Base-by-base conservation (phyloP, 2,797 vertebrate species). In the Anguilla anguilla region DNA sequence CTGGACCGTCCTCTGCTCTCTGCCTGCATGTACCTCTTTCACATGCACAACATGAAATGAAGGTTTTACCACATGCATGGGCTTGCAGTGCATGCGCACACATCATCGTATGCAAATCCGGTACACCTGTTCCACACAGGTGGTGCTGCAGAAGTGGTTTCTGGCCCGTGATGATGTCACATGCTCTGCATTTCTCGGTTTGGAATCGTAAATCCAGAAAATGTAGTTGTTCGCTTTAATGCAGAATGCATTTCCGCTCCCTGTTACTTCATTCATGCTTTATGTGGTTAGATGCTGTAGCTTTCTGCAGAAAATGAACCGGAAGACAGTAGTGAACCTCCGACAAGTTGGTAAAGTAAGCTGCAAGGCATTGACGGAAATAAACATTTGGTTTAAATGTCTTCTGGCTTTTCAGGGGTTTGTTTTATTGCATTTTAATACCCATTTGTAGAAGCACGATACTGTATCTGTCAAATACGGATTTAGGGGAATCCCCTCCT, bases 231-330 rank as follows among this genome's bases (percentile, higher is more conserved):
- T 79, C 67, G 72, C 1, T 35, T 43, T 1, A 35, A 5, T 79
- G 13, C 35, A 46, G 10, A 35, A 5, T 79, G 13, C 35, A 25
- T 79, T 79, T 2, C 11, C 43, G 39, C 25, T 17, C 79, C n/a
- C 67, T 31, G 7, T 79, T 79, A 43, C 39, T 22, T 46, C 11
- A 79, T 46, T 13, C 15, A 4, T 43, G 28, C n/a, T 31, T 74
- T 43, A 6, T 79, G 74, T 79, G 74, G 74, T 79, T 79, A 46
- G 74, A 79, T 6, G 19, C 15, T 79, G 39, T 79, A 79, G 74
- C 15, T 43, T 79, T 79, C 1, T 79, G 28, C 28, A 72, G 28
- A 10, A 72, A 9, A 72, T n/a, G 67, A 72, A 31, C 0, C 67
- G 7, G 35, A 72, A 72, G 28, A 1, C n/a, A 9, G 49, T 11